phyloP scores from a whole-genome alignment of 2,888 invertebrate genomes.

The Xestoiulus laeticollis region DNA sequence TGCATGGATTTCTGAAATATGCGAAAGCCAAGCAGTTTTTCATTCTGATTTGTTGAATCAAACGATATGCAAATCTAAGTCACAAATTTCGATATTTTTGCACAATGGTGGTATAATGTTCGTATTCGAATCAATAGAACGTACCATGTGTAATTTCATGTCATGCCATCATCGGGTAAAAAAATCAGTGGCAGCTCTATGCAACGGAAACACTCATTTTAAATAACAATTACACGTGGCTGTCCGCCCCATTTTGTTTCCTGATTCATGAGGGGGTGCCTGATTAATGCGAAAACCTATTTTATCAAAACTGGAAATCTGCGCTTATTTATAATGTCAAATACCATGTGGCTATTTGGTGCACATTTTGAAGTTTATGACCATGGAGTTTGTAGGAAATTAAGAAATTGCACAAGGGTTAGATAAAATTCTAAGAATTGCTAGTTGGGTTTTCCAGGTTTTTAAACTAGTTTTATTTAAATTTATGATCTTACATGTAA shows the following conservation, averaged over 20 bases:
- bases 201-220: background rate
- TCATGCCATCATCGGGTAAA: no score
- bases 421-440: background rate
- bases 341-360: background rate
- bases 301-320: constrained; percentile 24
- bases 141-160: no score
- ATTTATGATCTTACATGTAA: background rate
- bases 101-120: no score
- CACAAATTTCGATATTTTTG: no score
- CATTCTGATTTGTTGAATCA: no score
- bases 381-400: background rate
- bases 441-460: background rate
- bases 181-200: no score
- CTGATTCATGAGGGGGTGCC: background rate
- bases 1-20: no score
- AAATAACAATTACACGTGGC: background rate
- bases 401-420: background rate
- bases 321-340: background rate
- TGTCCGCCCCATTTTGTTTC: constrained; percentile 11
- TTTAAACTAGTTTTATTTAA: background rate
- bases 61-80: no score
- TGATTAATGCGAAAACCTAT: constrained; percentile 4
- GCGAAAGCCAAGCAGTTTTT: no score
- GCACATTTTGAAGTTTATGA: background rate
- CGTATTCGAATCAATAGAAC: no score